Evolutionary conservation across 2,888 invertebrate genomes (phyloP), one percentile per base, ranked within the genome.

Genomic region (Eumacrocentrus americanus): DNA sequence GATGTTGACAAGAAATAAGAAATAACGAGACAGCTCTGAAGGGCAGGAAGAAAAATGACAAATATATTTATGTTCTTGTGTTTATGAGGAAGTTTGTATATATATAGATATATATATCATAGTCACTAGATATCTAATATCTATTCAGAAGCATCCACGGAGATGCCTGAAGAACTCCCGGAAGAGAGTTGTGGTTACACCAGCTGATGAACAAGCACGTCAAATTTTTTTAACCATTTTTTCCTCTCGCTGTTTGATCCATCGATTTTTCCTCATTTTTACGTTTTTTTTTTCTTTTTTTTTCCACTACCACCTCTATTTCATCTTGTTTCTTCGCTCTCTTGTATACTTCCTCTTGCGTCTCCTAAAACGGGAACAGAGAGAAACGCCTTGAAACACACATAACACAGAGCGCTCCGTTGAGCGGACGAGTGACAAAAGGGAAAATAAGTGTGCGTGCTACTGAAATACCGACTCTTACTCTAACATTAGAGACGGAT

Each of bases 151-250:
- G n/a, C n/a, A n/a, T n/a, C n/a, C n/a, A n/a, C n/a, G n/a, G n/a
- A n/a, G n/a, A n/a, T n/a, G 5, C 9, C 29, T 29, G 16, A 44
- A 46, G 20, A 40, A 56, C 47, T 29, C 48, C 59, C 48, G 59
- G 59, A 59, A 59, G 53, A 44, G 37, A 40, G 20, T 29, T 40
- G 54, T 46, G 54, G 59, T 54, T 34, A 42, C 14, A 37, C 48
- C 34, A 51, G 35, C 47, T 46, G 52, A 58, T 58, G 51, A 44
- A 58, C 52, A 53, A n/a, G n/a, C 35, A 52, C 58, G 46, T 52
- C 58, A 47, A 47, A 54, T 40, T 18, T 18, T 20, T 23, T 53
- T 16, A 42, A 9, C 29, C 23, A 54, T 42, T 54, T 44, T 42
- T 54, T 44, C 12, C 18, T 18, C 16, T 16, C 37, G 16, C 7